Evolutionary conservation across 1,140 invertebrate species (phyloP).

Genomic region (Oreohelix idahoensis): DNA sequence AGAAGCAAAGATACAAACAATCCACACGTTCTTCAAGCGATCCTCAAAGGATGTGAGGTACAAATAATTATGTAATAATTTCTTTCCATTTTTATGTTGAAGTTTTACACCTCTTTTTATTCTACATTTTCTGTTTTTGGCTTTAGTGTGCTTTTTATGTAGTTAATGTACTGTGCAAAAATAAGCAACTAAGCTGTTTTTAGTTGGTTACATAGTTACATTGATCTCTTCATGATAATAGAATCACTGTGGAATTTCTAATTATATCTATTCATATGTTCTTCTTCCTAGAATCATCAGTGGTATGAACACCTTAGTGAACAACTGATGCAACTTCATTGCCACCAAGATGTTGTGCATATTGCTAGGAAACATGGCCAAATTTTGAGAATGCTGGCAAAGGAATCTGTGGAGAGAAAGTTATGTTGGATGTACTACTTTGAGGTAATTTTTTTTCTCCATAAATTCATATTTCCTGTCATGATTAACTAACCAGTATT

Average conservation of each 20-base stretch:
- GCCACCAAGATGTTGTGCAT: slow-evolving; percentile 56
- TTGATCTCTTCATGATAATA: too few species aligned
- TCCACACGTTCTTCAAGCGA: slow-evolving; percentile 57
- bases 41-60: slow-evolving; percentile 65
- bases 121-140: too few species aligned
- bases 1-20: slow-evolving; percentile 54
- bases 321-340: slow-evolving; percentile 55
- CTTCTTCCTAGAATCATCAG: slow-evolving; percentile 42
- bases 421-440: slow-evolving; percentile 59
- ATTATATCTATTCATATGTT: background rate
- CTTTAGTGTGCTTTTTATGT: too few species aligned
- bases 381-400: slow-evolving; percentile 57
- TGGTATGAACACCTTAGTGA: slow-evolving; percentile 58
- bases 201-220: too few species aligned
- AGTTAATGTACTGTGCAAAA: too few species aligned
- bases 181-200: too few species aligned
- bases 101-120: too few species aligned
- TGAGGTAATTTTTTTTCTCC: slow-evolving; percentile 54
- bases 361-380: slow-evolving; percentile 62
- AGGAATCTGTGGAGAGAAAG: slow-evolving; percentile 53
- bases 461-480: too few species aligned
- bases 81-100: too few species aligned
- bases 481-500: too few species aligned
- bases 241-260: too few species aligned
- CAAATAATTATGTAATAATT: too few species aligned